Base-by-base conservation (phyloP, 2,113 vertebrate species). In the Psilopsiagon aurifrons region DNA sequence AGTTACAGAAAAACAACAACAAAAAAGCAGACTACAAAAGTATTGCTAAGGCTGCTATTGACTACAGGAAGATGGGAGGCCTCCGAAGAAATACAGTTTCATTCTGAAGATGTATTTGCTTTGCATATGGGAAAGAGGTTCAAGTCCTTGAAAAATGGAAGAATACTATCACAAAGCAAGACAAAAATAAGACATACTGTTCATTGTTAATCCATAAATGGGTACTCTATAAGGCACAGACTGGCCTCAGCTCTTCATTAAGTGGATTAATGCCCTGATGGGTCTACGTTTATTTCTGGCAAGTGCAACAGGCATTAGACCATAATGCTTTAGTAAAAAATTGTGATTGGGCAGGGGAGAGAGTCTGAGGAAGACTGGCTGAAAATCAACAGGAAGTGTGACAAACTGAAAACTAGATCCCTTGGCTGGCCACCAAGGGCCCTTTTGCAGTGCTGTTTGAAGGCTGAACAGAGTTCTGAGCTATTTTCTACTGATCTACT, bases 401-500 rank as follows among this genome's bases (percentile, higher is more conserved):
- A 87, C 74, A 85, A 87, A 69, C 37, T 82, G 29, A 91, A 97
- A 87, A 80, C 81, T 88, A 76, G 70, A 83, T 76, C 44, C 84
- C 89, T 77, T 91, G 81, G 87, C 91, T 79, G 60, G 16, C 47
- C 24, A 86, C 62, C 89, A 96, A 89, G 28, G 33, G 41, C 31
- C 95, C 69, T 59, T 95, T 51, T 71, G 66, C 69, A 82, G 57
- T 55, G n/a, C 55, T 91, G 16, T 64, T 92, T 76, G 84, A 92
- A 92, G 86, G 46, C 14, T 75, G 74, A 84, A 73, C 22, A 89
- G 17, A 83, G 20, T 82, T 92, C 24, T 82, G 51, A 75, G 86
- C 83, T 87, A 76, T 95, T 92, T 94, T 95, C 77, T 91, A 85
- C 82, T 89, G 71, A 78, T 91, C 52, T 95, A 79, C 62, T 87